phyloP scores from a whole-genome alignment of 1,140 invertebrate species.

The Thaumatotibia leucotreta region DNA sequence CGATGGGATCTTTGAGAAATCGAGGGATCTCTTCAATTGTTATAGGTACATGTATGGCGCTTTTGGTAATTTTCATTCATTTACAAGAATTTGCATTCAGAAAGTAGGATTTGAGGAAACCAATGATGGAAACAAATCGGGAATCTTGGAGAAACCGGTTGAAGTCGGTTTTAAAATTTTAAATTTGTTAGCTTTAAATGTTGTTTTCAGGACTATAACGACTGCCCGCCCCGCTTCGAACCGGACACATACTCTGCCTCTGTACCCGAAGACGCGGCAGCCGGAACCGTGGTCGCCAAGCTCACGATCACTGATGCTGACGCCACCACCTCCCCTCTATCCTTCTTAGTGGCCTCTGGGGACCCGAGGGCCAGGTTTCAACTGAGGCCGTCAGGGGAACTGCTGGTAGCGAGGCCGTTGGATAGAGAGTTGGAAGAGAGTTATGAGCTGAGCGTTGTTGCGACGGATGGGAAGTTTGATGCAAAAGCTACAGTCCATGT shows the following conservation, averaged over 20 bases:
- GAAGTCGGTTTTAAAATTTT: too few species aligned
- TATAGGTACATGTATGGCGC: too few species aligned
- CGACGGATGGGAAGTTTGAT: conserved; percentile 91
- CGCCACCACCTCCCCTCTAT: conserved; percentile 79
- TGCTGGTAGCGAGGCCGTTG: conserved; percentile 86
- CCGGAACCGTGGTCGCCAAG: conserved; percentile 86
- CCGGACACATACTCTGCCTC: conserved; percentile 81
- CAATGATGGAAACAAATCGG: too few species aligned
- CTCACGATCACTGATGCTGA: conserved; percentile 85
- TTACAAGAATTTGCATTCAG: too few species aligned
- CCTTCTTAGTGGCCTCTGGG: conserved; percentile 87
- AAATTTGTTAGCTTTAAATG: not conserved
- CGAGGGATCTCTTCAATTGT: too few species aligned
- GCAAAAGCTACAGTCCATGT: conserved; percentile 83
- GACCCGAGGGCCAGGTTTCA: conserved; percentile 87
- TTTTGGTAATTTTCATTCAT: too few species aligned
- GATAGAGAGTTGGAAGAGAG: conserved; percentile 84
- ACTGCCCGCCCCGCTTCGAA: conserved; percentile 89
- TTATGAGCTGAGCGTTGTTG: conserved; percentile 85
- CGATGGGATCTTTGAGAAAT: too few species aligned
- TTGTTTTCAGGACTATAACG: conserved; percentile 85
- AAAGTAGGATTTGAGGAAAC: too few species aligned
- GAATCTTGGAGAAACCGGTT: too few species aligned
- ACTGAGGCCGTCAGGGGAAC: conserved; percentile 86
- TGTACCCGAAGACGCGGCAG: conserved; percentile 87